Conservation (phyloP, 64 coral and sea anemone species). For the Hydrozoanthus tunicans region DNA sequence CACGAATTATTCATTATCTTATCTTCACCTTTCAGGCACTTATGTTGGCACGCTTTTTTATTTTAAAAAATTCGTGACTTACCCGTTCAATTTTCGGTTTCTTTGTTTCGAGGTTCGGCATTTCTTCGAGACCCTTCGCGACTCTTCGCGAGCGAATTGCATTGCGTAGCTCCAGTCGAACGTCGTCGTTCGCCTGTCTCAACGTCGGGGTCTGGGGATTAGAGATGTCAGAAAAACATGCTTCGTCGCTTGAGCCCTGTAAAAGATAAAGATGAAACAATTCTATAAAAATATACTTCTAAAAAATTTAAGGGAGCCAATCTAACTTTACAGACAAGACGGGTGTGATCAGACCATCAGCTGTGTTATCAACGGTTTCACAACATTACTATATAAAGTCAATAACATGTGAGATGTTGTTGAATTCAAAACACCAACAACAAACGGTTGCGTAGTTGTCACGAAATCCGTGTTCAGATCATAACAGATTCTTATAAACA, state of each 20-base stretch:
- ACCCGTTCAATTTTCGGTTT: conserved; percentile 86
- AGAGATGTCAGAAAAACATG: conserved; percentile 74
- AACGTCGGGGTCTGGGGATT: conserved; percentile 68
- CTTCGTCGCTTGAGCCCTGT: conserved; percentile 86
- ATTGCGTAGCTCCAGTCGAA: conserved; percentile 80
- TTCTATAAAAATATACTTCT: background rate
- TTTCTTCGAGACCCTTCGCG: conserved; percentile 92
- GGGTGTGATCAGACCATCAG: background rate
- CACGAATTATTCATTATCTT: too few relatives aligned
- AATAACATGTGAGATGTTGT: background rate
- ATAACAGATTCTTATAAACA: background rate
- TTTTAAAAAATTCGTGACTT: background rate
- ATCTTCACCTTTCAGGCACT: too few relatives aligned
- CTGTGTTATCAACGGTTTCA: background rate
- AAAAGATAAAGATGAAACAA: background rate
- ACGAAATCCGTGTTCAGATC: background rate
- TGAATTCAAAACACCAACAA: background rate
- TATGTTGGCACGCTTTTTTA: background rate
- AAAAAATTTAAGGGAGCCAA: background rate
- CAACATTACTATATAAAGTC: background rate
- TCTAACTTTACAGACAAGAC: background rate
- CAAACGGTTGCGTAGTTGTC: background rate
- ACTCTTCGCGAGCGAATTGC: conserved; percentile 80
- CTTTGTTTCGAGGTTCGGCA: conserved; percentile 83
- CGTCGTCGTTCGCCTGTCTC: conserved; percentile 67